Evolutionary conservation across 2,888 invertebrate genomes (phyloP).

Genomic region (Synergus umbraculus): DNA sequence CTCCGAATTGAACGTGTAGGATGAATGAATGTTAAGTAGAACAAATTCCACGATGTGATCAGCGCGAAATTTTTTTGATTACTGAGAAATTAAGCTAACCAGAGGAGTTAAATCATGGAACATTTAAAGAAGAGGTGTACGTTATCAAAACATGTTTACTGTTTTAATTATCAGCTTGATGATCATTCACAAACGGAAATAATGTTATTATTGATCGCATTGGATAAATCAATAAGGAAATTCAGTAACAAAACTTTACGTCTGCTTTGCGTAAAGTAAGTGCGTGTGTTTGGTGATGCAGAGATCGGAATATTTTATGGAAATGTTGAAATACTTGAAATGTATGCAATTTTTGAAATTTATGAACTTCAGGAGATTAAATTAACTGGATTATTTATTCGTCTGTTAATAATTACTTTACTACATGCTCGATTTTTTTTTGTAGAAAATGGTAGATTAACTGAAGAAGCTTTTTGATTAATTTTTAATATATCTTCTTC

Average conservation of each 20-base stretch:
- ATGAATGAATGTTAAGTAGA: no score
- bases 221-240: not conserved
- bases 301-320: not conserved
- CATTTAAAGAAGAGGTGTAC: not conserved
- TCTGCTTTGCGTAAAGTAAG: not conserved
- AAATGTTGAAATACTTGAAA: not conserved
- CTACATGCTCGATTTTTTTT: not conserved
- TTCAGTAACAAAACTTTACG: not conserved
- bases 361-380: no score
- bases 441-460: not conserved
- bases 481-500: no score
- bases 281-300: not conserved
- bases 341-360: not conserved
- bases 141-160: not conserved
- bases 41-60: not conserved
- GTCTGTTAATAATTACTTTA: no score
- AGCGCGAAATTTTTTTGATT: not conserved
- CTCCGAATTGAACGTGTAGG: no score
- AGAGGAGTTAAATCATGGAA: no score
- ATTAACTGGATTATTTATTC: no score
- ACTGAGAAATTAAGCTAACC: no score
- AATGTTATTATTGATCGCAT: not conserved
- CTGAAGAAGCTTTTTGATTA: slow-evolving; percentile 5
- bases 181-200: not conserved
- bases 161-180: not conserved